Conservation (phyloP, 1,140 invertebrate species). For the Cepaea nemoralis region DNA sequence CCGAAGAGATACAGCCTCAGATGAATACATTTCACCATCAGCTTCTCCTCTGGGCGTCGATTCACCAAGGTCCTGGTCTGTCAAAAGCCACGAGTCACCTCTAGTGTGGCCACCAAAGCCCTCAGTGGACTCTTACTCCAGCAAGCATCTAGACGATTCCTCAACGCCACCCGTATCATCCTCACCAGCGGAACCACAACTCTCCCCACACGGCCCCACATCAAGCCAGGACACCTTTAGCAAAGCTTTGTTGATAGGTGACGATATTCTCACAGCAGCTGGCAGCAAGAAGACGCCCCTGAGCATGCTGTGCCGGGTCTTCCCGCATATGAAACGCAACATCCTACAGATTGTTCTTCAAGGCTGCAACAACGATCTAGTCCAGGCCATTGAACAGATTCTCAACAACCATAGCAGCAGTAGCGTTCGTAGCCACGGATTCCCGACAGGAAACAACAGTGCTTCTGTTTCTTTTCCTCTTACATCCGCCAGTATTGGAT, state of each 20-base stretch:
- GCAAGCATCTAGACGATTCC: conserved; percentile 4
- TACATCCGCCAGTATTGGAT: neutral
- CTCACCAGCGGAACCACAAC: conserved; percentile 17
- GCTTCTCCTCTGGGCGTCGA: neutral
- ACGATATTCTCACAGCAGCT: conserved; percentile 2
- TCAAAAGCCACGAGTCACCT: conserved; percentile 12
- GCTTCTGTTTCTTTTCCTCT: neutral
- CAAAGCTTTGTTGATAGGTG: conserved; percentile 3
- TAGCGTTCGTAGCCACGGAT: neutral
- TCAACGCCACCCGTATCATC: conserved; percentile 3
- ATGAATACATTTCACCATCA: conserved; percentile 7
- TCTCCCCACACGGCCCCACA: conserved; percentile 15
- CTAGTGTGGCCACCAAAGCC: neutral
- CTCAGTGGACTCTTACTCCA: neutral
- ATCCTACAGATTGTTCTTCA: conserved; percentile 86
- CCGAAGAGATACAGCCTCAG: conserved; percentile 27
- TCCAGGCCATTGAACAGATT: conserved; percentile 88
- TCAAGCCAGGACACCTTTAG: neutral
- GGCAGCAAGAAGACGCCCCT: conserved; percentile 74
- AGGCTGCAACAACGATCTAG: conserved; percentile 83
- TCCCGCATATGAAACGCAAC: conserved; percentile 84
- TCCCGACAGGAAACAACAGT: neutral
- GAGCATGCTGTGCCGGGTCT: conserved; percentile 84
- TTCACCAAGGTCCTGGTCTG: neutral
- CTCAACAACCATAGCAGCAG: conserved; percentile 52